These are phyloP conservation scores for Eublepharis macularius DNA, from an alignment of 2,113 vertebrate genomes.

Conservation along the genomic window DNA sequence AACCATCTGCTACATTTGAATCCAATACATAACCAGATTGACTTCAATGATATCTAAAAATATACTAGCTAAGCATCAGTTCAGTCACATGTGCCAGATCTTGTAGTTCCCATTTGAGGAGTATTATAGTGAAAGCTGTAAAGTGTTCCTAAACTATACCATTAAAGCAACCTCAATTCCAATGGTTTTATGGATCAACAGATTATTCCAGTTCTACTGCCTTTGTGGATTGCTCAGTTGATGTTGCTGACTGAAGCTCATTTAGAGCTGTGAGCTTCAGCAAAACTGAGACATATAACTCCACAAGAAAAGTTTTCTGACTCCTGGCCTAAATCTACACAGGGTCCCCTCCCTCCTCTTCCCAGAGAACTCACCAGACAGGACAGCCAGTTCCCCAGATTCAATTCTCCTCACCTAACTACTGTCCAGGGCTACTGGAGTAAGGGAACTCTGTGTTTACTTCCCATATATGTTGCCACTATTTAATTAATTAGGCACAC, in stretches of 20 bases:
- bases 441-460: too few relatives aligned
- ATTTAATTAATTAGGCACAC: too few relatives aligned
- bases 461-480: too few relatives aligned
- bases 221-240: background rate
- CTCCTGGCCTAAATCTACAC: too few relatives aligned
- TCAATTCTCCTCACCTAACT: too few relatives aligned
- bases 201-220: background rate
- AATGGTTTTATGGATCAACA: background rate
- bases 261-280: background rate
- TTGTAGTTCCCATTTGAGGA: background rate
- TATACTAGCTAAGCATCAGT: background rate
- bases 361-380: too few relatives aligned
- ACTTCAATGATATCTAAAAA: background rate
- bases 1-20: background rate
- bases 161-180: background rate
- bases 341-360: too few relatives aligned
- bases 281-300: too few relatives aligned
- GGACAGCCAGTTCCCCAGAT: too few relatives aligned
- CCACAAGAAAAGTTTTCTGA: too few relatives aligned
- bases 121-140: background rate
- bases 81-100: background rate
- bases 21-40: background rate
- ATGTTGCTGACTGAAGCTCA: background rate
- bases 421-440: too few relatives aligned
- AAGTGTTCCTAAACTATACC: background rate